These are phyloP conservation scores for Psittacula derbiana DNA, from an alignment of 2,797 vertebrate genomes.

Conservation along the genomic window DNA sequence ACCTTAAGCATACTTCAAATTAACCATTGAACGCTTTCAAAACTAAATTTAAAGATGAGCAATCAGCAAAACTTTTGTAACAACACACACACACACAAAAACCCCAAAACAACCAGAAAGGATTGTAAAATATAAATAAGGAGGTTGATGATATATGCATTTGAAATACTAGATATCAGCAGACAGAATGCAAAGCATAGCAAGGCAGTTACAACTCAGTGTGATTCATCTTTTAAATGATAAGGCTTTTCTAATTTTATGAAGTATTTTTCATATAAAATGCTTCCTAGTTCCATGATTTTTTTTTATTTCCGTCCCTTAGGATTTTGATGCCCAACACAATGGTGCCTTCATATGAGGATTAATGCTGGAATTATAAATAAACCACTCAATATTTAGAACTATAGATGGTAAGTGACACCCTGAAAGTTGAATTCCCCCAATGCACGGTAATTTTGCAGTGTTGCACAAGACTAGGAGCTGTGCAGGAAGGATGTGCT, in stretches of 20 bases:
- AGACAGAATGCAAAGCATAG: constrained; percentile 46
- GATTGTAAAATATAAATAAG: background rate
- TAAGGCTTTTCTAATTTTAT: constrained; percentile 36
- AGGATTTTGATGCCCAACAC: constrained; percentile 29
- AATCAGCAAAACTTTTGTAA: constrained; percentile 41
- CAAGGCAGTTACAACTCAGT: constrained; percentile 25
- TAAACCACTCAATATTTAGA: constrained; percentile 8
- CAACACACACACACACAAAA: background rate
- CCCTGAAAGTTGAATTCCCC: background rate
- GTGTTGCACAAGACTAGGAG: background rate
- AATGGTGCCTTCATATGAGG: background rate
- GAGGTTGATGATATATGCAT: constrained; percentile 1
- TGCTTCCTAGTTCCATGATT: constrained; percentile 32
- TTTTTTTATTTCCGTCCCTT: constrained; percentile 49
- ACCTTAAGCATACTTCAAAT: constrained; percentile 50
- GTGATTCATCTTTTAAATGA: constrained; percentile 61
- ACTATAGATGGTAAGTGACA: background rate
- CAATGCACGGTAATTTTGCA: background rate
- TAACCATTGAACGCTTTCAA: constrained; percentile 25
- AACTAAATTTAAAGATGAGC: constrained; percentile 52
- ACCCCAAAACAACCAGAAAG: background rate
- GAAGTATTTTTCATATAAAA: constrained; percentile 64
- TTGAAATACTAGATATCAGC: constrained; percentile 35
- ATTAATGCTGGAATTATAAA: constrained; percentile 47
- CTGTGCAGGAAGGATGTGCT: background rate